Conservation (phyloP, 2,113 vertebrate species). For the Antechinus flavipes region DNA sequence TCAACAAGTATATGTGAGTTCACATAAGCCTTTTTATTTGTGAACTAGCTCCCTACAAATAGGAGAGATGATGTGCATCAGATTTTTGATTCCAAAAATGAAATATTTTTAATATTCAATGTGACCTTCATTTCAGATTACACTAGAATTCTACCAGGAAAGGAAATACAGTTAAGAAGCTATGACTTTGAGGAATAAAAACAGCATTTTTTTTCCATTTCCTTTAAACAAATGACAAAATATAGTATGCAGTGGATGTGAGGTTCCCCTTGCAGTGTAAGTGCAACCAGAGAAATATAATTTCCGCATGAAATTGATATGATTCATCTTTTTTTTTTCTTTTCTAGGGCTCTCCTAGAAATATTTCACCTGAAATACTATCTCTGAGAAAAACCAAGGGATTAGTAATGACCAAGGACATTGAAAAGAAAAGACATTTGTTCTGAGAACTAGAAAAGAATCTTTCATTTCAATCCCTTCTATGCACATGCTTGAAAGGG, state of each 20-base stretch:
- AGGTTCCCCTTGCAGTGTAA: constrained; percentile 13
- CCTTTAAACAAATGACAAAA: constrained; percentile 56
- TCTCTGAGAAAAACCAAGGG: constrained; percentile 45
- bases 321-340: constrained; percentile 51
- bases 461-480: constrained; percentile 10
- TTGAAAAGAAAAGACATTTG: constrained; percentile 42
- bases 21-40: not conserved
- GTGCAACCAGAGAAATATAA: constrained; percentile 32
- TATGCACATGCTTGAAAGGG: constrained; percentile 42
- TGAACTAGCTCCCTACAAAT: not conserved
- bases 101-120: constrained; percentile 52
- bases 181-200: constrained; percentile 49
- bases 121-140: constrained; percentile 62
- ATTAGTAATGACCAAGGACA: constrained; percentile 33
- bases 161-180: not conserved
- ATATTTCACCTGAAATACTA: constrained; percentile 46
- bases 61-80: constrained; percentile 12
- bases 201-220: constrained; percentile 47
- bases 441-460: constrained; percentile 55
- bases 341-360: constrained; percentile 46
- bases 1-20: not conserved
- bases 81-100: constrained; percentile 37
- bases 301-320: constrained; percentile 55
- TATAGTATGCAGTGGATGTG: constrained; percentile 8
- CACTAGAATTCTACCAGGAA: constrained; percentile 36